These are phyloP conservation scores for Leucophenga varia DNA, from an alignment of 1,140 invertebrate genomes.

Conservation along the genomic window DNA sequence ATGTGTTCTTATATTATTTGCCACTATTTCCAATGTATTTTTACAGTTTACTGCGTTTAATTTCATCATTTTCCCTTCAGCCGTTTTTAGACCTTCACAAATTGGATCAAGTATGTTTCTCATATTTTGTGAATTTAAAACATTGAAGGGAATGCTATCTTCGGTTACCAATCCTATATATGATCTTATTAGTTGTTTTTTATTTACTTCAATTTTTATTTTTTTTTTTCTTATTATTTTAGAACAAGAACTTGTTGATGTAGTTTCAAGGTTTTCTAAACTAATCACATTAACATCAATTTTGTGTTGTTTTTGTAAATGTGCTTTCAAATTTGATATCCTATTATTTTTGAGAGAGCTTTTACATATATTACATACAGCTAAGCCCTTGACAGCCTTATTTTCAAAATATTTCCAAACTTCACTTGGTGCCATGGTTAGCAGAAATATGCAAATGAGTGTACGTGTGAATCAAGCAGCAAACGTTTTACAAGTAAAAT, in stretches of 20 bases:
- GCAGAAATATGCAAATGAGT: neutral
- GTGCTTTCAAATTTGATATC: neutral
- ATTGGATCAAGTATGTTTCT: slow-evolving; percentile 7
- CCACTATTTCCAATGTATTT: slow-evolving; percentile 1
- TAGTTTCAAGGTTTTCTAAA: slow-evolving; percentile 1
- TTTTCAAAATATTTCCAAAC: too few species aligned
- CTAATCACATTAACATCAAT: slow-evolving; percentile 1
- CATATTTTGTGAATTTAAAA: slow-evolving; percentile 4
- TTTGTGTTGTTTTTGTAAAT: neutral
- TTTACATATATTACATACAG: too few species aligned
- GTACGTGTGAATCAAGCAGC: neutral
- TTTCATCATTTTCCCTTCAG: neutral
- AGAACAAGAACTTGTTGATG: neutral
- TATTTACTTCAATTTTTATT: neutral
- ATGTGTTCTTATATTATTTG: slow-evolving; percentile 3
- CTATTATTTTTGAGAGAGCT: too few species aligned
- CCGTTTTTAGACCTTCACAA: slow-evolving; percentile 1
- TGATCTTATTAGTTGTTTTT: slow-evolving; percentile 5
- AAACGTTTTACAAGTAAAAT: neutral
- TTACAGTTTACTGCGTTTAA: neutral
- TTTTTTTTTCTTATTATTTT: too few species aligned
- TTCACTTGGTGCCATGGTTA: too few species aligned
- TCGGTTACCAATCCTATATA: slow-evolving; percentile 9
- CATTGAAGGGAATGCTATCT: slow-evolving; percentile 10
- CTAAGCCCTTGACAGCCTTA: too few species aligned